Base-by-base conservation (phyloP, 2,113 vertebrate species). In the Clarias macrocephalus region DNA sequence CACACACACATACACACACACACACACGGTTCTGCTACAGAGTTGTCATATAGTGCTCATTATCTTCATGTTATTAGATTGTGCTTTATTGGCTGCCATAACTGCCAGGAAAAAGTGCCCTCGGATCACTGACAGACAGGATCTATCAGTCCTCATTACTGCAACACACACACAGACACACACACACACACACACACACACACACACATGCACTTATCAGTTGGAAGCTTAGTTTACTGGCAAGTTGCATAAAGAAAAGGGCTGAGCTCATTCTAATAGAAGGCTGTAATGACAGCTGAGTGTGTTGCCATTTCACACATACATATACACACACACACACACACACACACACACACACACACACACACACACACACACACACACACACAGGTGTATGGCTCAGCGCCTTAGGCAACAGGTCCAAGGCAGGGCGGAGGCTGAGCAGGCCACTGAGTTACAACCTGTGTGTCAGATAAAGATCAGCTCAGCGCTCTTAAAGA, bases 1-100 rank as follows among this genome's bases (percentile, higher is more conserved):
- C 81, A 84, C 63, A 86, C 87, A 85, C 79, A 48, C 65, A 70
- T 80, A 86, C 79, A 82, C 75, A 70, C 70, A 89, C 23, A 63
- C 82, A 87, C 85, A 79, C 82, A 63, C 81, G 63, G 81, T 25
- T 87, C 83, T 89, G 86, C 87, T 87, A 90, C 91, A 79, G 89
- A 93, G 93, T 94, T 95, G 93, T 96, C 95, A 93, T 90, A 93
- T 90, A 91, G 93, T 91, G 87, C 89, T 91, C 60, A 89, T 93
- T 95, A 95, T 95, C 93, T 93, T 93, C 93, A 93, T 93, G 94
- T 95, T 96, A 95, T 93, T 94, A 94, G 92, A 94, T 95, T 94
- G 94, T 94, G 94, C 93, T 94, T 94, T 94, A 95, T 94, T 92
- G 92, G 91, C 92, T 95, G 94, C 94, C 93, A 90, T 93, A 94